phyloP scores from a whole-genome alignment of 2,888 invertebrate species.

The Hyles lineata region DNA sequence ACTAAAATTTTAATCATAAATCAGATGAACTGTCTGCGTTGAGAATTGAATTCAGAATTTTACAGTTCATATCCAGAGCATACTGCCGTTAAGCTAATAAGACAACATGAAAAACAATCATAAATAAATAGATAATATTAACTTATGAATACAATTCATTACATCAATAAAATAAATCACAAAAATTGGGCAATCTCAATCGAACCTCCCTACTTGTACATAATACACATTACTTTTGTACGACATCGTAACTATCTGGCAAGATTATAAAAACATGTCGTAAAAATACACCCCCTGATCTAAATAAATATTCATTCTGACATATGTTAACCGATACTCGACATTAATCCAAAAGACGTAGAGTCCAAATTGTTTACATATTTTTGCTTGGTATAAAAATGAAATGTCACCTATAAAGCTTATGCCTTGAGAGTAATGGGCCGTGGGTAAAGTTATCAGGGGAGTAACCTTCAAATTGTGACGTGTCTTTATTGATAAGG shows the following conservation, averaged over 20 bases:
- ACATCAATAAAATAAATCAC: slow-evolving; percentile 8
- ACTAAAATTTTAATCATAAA: no score
- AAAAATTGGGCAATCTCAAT: slow-evolving; percentile 7
- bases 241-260: slow-evolving; percentile 53
- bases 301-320: slow-evolving; percentile 55
- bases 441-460: slow-evolving; percentile 57
- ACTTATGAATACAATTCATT: neutral
- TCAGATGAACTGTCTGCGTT: no score
- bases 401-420: slow-evolving; percentile 42
- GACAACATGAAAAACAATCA: neutral
- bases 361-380: neutral
- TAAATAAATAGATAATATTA: neutral
- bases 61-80: no score
- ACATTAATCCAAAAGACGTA: neutral
- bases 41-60: no score
- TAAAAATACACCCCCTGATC: slow-evolving; percentile 59
- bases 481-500: slow-evolving; percentile 62
- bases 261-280: slow-evolving; percentile 70
- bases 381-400: slow-evolving; percentile 34
- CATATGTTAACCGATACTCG: neutral
- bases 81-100: neutral
- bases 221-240: slow-evolving; percentile 32
- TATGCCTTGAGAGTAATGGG: slow-evolving; percentile 58
- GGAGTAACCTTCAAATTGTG: slow-evolving; percentile 61
- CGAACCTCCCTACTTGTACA: slow-evolving; percentile 21